phyloP scores from a whole-genome alignment of 2,113 vertebrate species.

The Tragelaphus imberbis region DNA sequence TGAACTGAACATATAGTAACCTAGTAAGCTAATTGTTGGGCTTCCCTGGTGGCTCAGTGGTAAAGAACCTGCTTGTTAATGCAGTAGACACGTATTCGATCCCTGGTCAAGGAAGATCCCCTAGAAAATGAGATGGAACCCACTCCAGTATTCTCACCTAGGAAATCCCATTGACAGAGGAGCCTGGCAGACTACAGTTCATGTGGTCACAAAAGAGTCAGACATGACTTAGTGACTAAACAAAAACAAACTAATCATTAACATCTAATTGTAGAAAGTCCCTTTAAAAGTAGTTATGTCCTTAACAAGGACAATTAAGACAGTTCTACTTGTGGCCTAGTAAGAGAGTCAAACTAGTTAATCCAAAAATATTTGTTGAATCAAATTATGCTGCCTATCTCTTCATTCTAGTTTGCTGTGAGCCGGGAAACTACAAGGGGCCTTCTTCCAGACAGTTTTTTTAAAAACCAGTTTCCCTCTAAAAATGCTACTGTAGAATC shows the following conservation, averaged over 20 bases:
- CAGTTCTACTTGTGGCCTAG: neutral
- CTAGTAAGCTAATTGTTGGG: neutral
- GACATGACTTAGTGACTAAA: neutral
- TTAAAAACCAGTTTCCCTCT: neutral
- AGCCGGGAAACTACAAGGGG: neutral
- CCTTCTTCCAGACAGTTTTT: neutral
- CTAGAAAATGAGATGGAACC: neutral
- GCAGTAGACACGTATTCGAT: neutral
- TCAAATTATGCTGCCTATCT: neutral
- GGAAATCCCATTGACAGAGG: neutral
- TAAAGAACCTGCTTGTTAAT: neutral
- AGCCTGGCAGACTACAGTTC: neutral
- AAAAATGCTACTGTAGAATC: neutral
- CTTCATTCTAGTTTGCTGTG: neutral
- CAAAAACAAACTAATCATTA: neutral
- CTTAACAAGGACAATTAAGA: neutral
- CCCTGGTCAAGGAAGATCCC: neutral
- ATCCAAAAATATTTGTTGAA: neutral
- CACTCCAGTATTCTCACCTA: neutral
- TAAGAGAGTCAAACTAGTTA: neutral
- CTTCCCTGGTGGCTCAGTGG: neutral
- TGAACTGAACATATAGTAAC: neutral
- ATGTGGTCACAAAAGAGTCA: neutral
- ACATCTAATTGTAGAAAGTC: neutral
- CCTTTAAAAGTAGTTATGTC: neutral